Percentiles rank a stretch among this genome's conserved stretches.
Conservation (phyloP, 2,113 vertebrate genomes). For the Turdus rufiventris region DNA sequence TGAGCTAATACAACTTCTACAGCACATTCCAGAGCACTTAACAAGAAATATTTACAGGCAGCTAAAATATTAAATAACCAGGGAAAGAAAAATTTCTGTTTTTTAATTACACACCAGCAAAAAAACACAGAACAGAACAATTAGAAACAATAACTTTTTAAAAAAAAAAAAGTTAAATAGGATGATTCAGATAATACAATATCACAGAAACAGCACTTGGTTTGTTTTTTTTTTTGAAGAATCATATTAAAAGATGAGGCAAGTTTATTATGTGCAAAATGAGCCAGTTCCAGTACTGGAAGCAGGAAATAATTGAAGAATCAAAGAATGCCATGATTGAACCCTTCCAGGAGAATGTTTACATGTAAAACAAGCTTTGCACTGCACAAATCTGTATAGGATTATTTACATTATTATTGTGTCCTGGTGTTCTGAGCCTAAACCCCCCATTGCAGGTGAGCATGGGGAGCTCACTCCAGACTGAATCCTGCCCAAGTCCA, state of each 20-base stretch:
- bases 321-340: conserved; percentile 51
- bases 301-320: conserved; percentile 46
- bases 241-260: conserved; percentile 62
- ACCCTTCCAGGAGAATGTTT: conserved; percentile 54
- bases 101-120: conserved; percentile 77
- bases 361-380: conserved; percentile 55
- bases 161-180: conserved; percentile 68
- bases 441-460: conserved; percentile 8
- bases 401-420: conserved; percentile 42
- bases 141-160: conserved; percentile 60
- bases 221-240: conserved; percentile 34
- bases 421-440: conserved; percentile 43
- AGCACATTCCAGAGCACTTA: conserved; percentile 80
- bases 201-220: conserved; percentile 78
- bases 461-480: not conserved
- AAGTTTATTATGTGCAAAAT: conserved; percentile 74
- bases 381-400: conserved; percentile 54
- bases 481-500: conserved; percentile 11
- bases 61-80: conserved; percentile 78
- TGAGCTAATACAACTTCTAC: conserved; percentile 76
- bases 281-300: conserved; percentile 53
- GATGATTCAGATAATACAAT: conserved; percentile 74
- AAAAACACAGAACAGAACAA: conserved; percentile 76
- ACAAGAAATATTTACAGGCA: conserved; percentile 81
- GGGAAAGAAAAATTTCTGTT: conserved; percentile 58